phyloP scores from a whole-genome alignment of 2,888 invertebrate genomes.

The Drosophila trichaetosa region DNA sequence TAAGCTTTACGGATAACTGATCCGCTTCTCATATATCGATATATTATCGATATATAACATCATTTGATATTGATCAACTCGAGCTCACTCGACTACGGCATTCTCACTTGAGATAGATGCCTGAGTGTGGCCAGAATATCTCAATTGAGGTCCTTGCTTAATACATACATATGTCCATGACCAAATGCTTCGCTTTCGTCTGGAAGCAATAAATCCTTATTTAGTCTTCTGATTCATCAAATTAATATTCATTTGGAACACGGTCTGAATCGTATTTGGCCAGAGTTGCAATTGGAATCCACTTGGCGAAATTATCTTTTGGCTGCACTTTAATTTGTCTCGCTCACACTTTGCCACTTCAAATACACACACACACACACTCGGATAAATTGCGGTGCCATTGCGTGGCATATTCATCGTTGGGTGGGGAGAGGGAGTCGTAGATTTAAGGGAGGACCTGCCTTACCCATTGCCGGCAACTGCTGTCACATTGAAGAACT shows the following conservation, averaged over 20 bases:
- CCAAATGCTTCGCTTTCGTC: background rate
- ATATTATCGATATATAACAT: background rate
- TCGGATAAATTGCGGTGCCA: slow-evolving; percentile 3
- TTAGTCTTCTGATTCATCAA: slow-evolving; percentile 4
- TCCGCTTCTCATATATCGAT: background rate
- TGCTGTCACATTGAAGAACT: slow-evolving; percentile 67
- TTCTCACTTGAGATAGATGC: background rate
- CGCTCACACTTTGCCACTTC: slow-evolving; percentile 15
- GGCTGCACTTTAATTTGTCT: slow-evolving; percentile 7
- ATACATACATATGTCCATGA: background rate
- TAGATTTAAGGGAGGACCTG: slow-evolving; percentile 1
- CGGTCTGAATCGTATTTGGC: slow-evolving; percentile 1
- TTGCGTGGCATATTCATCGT: slow-evolving; percentile 14
- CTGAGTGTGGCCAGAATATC: background rate
- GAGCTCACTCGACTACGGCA: background rate
- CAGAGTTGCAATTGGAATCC: slow-evolving; percentile 3
- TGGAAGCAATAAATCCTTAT: slow-evolving; percentile 11
- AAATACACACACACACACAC: slow-evolving; percentile 2
- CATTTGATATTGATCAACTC: background rate
- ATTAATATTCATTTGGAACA: slow-evolving; percentile 11
- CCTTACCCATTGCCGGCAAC: slow-evolving; percentile 9
- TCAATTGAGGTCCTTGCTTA: background rate
- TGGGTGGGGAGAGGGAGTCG: background rate
- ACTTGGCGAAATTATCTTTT: slow-evolving; percentile 1
- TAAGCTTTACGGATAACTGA: background rate